phyloP scores from a whole-genome alignment of 2,113 vertebrate species.

The Sigmodon hispidus region DNA sequence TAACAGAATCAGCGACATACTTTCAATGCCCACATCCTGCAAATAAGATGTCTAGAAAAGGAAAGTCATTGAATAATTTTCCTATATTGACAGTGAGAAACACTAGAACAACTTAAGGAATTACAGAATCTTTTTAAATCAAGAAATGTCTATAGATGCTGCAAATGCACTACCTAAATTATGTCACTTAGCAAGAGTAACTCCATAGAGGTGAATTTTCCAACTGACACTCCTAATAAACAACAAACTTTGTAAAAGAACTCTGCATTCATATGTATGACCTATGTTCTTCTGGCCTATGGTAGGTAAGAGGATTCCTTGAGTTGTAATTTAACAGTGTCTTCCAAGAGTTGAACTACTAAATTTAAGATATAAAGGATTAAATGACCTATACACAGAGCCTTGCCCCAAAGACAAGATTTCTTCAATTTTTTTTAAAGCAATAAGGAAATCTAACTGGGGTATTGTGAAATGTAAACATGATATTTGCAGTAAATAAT shows the following conservation, averaged over 20 bases:
- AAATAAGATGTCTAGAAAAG: neutral
- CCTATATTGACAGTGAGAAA: neutral
- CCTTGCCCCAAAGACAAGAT: neutral
- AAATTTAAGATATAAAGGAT: neutral
- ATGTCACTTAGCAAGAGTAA: neutral
- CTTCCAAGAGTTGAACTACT: conserved; percentile 2
- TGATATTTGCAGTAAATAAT: neutral
- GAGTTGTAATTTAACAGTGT: neutral
- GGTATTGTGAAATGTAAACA: neutral
- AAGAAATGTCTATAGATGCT: neutral
- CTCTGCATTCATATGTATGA: neutral
- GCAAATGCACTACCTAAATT: neutral
- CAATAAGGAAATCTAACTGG: neutral
- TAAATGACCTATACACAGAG: neutral
- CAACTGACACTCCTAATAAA: neutral
- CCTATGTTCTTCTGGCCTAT: neutral
- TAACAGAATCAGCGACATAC: neutral
- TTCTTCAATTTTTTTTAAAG: conserved; percentile 6
- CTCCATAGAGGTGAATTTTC: neutral
- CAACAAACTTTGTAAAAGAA: neutral
- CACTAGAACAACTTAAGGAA: neutral
- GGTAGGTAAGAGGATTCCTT: neutral
- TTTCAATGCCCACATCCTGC: neutral
- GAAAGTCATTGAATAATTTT: neutral
- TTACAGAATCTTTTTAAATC: neutral